Conservation (phyloP, 1,140 invertebrate genomes). For the Radopholus similis region DNA sequence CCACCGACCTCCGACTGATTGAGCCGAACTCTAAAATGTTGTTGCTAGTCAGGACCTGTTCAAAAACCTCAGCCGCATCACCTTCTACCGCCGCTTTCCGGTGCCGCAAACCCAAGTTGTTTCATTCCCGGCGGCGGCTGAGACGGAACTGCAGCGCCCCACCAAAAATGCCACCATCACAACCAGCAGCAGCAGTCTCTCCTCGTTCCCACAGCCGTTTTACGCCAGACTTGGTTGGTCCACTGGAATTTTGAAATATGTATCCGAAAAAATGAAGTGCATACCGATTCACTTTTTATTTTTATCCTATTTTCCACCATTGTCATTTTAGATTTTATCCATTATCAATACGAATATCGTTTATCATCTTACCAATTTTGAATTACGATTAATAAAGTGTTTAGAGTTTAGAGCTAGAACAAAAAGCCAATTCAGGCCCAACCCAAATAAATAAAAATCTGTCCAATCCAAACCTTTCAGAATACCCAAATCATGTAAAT, state of each 20-base stretch:
- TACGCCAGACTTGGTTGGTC: background rate
- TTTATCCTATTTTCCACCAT: background rate
- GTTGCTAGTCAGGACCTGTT: conserved; percentile 12
- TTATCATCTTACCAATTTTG: background rate
- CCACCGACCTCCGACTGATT: too few species aligned
- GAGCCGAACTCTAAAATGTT: too few species aligned
- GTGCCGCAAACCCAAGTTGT: background rate
- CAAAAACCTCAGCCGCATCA: conserved; percentile 15
- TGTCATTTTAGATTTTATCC: background rate
- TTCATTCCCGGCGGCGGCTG: background rate
- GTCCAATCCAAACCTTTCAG: too few species aligned
- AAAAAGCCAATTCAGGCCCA: too few species aligned
- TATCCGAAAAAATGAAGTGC: background rate
- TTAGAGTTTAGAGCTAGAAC: too few species aligned
- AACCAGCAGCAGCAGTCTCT: background rate
- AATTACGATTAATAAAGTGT: too few species aligned
- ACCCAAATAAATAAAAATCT: too few species aligned
- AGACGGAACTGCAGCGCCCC: background rate
- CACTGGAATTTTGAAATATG: background rate
- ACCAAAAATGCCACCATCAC: background rate
- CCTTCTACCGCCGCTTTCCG: conserved; percentile 3
- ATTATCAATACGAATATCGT: background rate
- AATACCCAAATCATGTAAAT: too few species aligned
- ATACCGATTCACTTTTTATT: background rate
- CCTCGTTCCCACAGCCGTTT: background rate